Conservation (phyloP, 2,888 invertebrate species). For the Boloria euphrosyne region DNA sequence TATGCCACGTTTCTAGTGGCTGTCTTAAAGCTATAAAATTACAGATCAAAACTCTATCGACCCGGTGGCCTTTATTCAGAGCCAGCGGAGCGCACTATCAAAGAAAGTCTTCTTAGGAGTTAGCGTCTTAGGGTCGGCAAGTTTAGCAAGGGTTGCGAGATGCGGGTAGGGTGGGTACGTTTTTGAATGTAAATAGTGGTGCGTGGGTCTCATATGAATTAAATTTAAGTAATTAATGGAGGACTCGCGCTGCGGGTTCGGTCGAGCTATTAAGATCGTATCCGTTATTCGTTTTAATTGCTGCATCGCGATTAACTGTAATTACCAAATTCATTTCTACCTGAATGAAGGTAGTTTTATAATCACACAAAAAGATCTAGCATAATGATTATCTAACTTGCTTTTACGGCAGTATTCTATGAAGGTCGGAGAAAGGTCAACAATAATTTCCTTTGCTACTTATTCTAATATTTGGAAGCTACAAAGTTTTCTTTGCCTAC, state of each 20-base stretch:
- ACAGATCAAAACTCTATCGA: slow-evolving; percentile 81
- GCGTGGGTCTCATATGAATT: slow-evolving; percentile 76
- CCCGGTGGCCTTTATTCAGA: slow-evolving; percentile 77
- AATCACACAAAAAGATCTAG: slow-evolving; percentile 26
- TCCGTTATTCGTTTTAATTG: slow-evolving; percentile 53
- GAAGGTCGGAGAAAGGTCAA: slow-evolving; percentile 3
- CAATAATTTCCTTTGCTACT: not conserved
- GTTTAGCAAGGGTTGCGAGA: slow-evolving; percentile 77
- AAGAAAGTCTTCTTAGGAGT: slow-evolving; percentile 80
- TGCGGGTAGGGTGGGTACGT: slow-evolving; percentile 73
- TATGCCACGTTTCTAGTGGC: slow-evolving; percentile 63
- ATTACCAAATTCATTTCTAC: slow-evolving; percentile 50
- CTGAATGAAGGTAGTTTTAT: slow-evolving; percentile 5
- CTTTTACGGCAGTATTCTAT: not conserved
- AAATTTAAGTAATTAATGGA: slow-evolving; percentile 82
- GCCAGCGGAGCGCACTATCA: slow-evolving; percentile 79
- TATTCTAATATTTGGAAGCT: not conserved
- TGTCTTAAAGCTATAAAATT: slow-evolving; percentile 80
- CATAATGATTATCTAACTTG: not conserved
- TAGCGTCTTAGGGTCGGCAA: slow-evolving; percentile 78
- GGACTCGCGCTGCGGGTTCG: slow-evolving; percentile 46
- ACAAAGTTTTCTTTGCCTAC: not conserved
- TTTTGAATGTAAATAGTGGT: slow-evolving; percentile 82
- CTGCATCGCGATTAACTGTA: slow-evolving; percentile 53
- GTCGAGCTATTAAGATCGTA: slow-evolving; percentile 52